Conservation (phyloP, 2,113 vertebrate species). For the Protobothrops mucrosquamatus region DNA sequence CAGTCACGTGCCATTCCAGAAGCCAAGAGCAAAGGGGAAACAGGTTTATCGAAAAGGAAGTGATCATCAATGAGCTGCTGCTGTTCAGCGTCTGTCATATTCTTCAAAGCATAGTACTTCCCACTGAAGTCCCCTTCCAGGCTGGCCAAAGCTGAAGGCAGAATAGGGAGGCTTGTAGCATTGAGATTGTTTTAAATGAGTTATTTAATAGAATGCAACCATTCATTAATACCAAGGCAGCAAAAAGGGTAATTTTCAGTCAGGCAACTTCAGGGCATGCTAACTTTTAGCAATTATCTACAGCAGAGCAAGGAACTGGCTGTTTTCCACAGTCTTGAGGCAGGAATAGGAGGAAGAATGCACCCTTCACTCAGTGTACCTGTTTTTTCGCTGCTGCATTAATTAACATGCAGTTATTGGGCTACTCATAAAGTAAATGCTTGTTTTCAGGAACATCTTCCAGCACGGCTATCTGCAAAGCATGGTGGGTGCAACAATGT, state of each 20-base stretch:
- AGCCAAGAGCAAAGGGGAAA: slow-evolving; percentile 92
- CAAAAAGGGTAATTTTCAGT: background rate
- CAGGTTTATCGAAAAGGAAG: slow-evolving; percentile 97
- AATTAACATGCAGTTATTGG: background rate
- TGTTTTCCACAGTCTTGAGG: background rate
- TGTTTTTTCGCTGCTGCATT: background rate
- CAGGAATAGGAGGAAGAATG: too few relatives aligned
- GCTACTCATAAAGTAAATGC: background rate
- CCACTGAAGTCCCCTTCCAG: slow-evolving; percentile 92
- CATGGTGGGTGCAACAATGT: background rate
- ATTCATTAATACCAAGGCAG: background rate
- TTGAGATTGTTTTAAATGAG: background rate
- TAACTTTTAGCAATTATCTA: background rate
- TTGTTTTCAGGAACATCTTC: background rate
- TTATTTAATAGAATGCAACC: background rate
- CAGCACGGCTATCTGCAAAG: background rate
- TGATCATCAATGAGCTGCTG: slow-evolving; percentile 97
- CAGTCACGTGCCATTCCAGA: slow-evolving; percentile 95
- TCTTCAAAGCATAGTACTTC: slow-evolving; percentile 90
- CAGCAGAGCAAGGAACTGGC: background rate
- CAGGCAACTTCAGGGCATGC: background rate
- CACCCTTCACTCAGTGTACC: background rate
- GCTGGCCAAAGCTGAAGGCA: slow-evolving; percentile 68
- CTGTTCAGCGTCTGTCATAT: slow-evolving; percentile 92
- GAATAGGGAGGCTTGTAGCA: background rate